Percentiles rank a stretch among this genome's conserved stretches.
phyloP scores from a whole-genome alignment of 2,888 invertebrate species.

The Aphodius granarius region DNA sequence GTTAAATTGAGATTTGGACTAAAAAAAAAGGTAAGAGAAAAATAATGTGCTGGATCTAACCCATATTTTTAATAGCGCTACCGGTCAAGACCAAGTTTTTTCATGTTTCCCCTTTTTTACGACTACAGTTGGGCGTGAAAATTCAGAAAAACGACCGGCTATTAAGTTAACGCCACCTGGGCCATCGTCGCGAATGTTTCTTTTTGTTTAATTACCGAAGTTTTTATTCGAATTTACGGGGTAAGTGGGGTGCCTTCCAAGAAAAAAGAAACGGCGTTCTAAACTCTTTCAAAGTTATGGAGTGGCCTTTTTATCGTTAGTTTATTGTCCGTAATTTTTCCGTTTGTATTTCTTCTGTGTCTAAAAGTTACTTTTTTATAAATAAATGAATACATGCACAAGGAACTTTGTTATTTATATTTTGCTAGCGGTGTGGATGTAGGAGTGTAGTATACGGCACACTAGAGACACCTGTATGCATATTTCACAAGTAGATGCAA shows the following conservation, averaged over 20 bases:
- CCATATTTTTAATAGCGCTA: background rate
- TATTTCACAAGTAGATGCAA: background rate
- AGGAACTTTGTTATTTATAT: conserved; percentile 26
- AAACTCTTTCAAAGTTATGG: background rate
- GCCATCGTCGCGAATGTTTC: background rate
- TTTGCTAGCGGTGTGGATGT: background rate
- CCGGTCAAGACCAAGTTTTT: background rate
- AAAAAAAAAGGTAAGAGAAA: too few species aligned
- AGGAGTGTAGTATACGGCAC: background rate
- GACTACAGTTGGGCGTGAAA: background rate
- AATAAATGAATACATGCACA: background rate
- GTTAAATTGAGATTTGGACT: background rate
- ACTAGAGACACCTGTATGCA: background rate
- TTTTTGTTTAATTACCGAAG: background rate
- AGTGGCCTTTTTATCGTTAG: background rate
- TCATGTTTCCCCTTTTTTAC: background rate
- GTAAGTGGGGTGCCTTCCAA: background rate
- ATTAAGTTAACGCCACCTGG: background rate
- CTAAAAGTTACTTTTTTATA: too few species aligned
- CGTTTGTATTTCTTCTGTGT: too few species aligned
- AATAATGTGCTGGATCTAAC: too few species aligned
- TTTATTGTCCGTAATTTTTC: background rate
- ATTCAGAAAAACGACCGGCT: background rate
- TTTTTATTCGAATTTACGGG: background rate
- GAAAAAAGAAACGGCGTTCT: background rate